Percentiles rank a stretch among this genome's conserved stretches.
Conservation (phyloP, 2,797 vertebrate genomes). For the Chelmon rostratus region DNA sequence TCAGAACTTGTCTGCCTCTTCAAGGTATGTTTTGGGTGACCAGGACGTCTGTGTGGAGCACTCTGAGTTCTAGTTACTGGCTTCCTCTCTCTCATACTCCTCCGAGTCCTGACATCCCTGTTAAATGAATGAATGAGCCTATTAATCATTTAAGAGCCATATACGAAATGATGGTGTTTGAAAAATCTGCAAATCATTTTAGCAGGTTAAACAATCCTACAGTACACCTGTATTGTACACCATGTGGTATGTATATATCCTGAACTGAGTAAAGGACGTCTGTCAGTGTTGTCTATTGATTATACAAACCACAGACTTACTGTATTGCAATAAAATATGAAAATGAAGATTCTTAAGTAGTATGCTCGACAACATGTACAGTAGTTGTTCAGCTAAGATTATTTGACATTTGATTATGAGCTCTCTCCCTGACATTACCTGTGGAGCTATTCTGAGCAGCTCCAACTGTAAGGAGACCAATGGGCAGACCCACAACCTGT, state of each 20-base stretch:
- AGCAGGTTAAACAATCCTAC: neutral
- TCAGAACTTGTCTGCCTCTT: conserved; percentile 81
- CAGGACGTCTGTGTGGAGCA: conserved; percentile 86
- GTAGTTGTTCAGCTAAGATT: neutral
- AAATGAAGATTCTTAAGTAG: neutral
- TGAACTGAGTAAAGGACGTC: neutral
- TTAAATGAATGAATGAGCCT: neutral
- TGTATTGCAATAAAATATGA: conserved; percentile 1
- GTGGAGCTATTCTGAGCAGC: neutral
- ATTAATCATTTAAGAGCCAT: neutral
- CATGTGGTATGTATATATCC: neutral
- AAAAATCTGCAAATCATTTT: neutral
- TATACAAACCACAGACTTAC: neutral
- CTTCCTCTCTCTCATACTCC: conserved; percentile 65
- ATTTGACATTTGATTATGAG: neutral
- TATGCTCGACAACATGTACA: neutral
- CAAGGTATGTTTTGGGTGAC: conserved; percentile 55
- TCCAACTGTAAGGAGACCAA: neutral
- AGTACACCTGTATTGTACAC: neutral
- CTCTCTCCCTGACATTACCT: neutral
- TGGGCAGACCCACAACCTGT: neutral
- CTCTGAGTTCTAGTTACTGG: conserved; percentile 91
- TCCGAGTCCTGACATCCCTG: conserved; percentile 40
- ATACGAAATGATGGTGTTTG: neutral
- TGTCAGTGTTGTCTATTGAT: neutral